These are phyloP conservation scores for Microcebus ravelobensis DNA, from an alignment of 2,113 vertebrate genomes.

Conservation along the genomic window DNA sequence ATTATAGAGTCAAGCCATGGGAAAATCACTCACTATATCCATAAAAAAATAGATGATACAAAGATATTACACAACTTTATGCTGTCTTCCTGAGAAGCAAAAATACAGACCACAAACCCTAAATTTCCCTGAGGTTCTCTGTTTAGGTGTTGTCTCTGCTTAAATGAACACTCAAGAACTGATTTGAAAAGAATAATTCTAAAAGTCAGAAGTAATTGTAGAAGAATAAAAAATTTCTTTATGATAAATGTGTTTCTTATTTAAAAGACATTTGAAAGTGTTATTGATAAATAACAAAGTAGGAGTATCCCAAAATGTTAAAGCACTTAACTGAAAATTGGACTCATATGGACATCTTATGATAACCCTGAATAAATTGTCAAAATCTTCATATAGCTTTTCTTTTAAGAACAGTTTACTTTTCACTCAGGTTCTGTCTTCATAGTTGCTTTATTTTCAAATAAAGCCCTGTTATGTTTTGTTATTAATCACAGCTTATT, in stretches of 20 bases:
- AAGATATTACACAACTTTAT: neutral
- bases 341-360: neutral
- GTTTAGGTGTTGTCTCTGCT: neutral
- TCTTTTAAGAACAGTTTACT: neutral
- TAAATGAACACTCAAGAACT: neutral
- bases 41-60: neutral
- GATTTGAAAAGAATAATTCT: neutral
- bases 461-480: neutral
- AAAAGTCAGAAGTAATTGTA: neutral
- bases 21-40: neutral
- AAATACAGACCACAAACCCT: neutral
- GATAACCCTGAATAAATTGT: neutral
- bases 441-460: conserved; percentile 6
- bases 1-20: conserved; percentile 41
- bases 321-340: neutral
- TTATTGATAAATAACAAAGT: neutral
- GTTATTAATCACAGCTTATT: neutral
- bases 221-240: neutral
- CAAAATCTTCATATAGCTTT: neutral
- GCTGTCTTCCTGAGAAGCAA: neutral
- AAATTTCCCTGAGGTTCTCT: neutral
- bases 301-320: neutral
- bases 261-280: neutral
- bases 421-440: neutral
- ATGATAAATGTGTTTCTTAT: neutral